A percentile compares a stretch with the other conserved stretches of the same genome.
Evolutionary conservation across 2,888 invertebrate genomes (phyloP).

Genomic region (Epistrophe grossulariae): DNA sequence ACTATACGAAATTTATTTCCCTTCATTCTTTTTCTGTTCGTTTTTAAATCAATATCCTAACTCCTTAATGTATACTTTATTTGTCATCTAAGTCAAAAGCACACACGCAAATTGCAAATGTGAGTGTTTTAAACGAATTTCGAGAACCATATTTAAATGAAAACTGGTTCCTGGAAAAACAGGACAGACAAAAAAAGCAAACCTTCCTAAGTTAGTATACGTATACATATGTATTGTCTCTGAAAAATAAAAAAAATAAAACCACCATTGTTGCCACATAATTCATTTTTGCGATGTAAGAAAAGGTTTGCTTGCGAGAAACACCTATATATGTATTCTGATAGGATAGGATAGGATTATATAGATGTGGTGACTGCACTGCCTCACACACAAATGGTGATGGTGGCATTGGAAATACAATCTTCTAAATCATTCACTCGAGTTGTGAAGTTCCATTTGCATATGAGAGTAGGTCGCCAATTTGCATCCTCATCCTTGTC

Average conservation of each 20-base stretch:
- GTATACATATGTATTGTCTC: neutral
- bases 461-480: constrained; percentile 74
- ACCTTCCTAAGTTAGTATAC: constrained; percentile 56
- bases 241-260: constrained; percentile 13
- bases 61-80: neutral
- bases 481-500: constrained; percentile 64
- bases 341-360: neutral
- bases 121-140: constrained; percentile 43
- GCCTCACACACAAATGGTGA: neutral
- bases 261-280: constrained; percentile 69
- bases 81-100: constrained; percentile 21
- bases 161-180: neutral
- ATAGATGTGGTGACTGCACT: constrained; percentile 1
- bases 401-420: constrained; percentile 59
- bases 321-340: neutral
- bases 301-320: neutral
- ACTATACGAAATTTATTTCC: too few species aligned
- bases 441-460: constrained; percentile 70
- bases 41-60: constrained; percentile 16
- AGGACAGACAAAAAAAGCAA: neutral
- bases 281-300: constrained; percentile 65
- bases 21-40: neutral
- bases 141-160: neutral
- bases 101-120: constrained; percentile 33
- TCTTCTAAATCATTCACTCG: constrained; percentile 71